Evolutionary conservation across 1,140 invertebrate species (phyloP).

Genomic region (Rhopalosiphum maidis): DNA sequence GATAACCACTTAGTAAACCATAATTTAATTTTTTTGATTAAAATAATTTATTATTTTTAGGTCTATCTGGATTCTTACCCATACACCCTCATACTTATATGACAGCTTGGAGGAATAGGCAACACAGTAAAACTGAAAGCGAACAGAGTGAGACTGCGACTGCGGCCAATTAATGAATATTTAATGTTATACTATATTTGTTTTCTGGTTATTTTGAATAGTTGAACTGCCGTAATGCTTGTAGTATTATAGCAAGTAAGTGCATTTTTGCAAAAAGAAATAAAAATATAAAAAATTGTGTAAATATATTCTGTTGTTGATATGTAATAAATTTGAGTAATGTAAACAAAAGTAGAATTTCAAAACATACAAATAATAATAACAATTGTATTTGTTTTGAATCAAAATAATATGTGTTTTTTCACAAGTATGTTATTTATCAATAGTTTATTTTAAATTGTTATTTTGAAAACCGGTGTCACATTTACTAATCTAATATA

Average conservation of each 20-base stretch:
- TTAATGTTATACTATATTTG: background rate
- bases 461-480: background rate
- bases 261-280: conserved; percentile 34
- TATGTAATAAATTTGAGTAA: background rate
- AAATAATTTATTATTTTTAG: conserved; percentile 62
- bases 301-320: conserved; percentile 41
- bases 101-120: conserved; percentile 73
- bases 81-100: conserved; percentile 76
- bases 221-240: background rate
- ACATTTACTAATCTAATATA: background rate
- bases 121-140: conserved; percentile 59
- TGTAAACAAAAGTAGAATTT: conserved; percentile 35
- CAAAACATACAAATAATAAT: conserved; percentile 16
- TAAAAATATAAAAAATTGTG: conserved; percentile 24
- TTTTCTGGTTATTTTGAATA: conserved; percentile 34
- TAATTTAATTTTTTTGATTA: background rate
- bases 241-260: background rate
- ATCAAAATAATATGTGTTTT: background rate
- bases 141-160: background rate
- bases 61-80: conserved; percentile 75
- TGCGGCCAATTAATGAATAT: background rate
- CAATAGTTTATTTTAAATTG: background rate
- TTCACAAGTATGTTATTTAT: background rate
- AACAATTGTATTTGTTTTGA: background rate
- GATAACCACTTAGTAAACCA: background rate